Percentiles rank a stretch among this genome's conserved stretches.
Evolutionary conservation across 2,113 vertebrate genomes (phyloP).

Genomic region (Probosciger aterrimus): DNA sequence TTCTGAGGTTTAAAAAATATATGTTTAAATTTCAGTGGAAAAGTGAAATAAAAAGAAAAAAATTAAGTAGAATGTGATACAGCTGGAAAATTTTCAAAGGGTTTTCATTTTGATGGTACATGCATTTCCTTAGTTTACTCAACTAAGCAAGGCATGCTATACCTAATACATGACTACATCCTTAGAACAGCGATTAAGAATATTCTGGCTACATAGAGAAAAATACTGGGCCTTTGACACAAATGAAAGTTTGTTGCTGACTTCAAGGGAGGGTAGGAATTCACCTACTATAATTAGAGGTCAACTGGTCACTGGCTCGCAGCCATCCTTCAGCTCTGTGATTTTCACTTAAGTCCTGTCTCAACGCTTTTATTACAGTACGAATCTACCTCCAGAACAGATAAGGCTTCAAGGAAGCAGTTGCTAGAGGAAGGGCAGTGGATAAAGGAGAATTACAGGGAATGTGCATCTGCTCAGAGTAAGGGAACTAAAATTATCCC

Average conservation of each 20-base stretch:
- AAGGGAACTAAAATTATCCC: background rate
- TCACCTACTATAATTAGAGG: background rate
- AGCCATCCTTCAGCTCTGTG: background rate
- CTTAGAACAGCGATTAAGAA: background rate
- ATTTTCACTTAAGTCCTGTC: background rate
- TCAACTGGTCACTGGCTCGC: background rate
- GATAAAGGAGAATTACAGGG: background rate
- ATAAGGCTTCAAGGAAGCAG: background rate
- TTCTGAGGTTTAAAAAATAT: background rate
- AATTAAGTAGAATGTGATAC: background rate
- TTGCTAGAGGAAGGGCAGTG: background rate
- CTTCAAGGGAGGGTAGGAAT: background rate
- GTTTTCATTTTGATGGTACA: background rate
- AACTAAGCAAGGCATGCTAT: background rate
- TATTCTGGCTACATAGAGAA: background rate
- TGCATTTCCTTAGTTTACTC: background rate
- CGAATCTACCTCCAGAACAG: background rate
- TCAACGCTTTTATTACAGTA: background rate
- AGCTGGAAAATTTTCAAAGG: background rate
- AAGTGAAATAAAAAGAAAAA: background rate
- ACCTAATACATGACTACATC: background rate
- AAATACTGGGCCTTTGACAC: background rate
- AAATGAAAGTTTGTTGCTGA: background rate
- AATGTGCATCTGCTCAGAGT: background rate
- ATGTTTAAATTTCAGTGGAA: slow-evolving; percentile 17